Evolutionary conservation across 2,888 invertebrate genomes (phyloP).

Genomic region (Melieria omissa): DNA sequence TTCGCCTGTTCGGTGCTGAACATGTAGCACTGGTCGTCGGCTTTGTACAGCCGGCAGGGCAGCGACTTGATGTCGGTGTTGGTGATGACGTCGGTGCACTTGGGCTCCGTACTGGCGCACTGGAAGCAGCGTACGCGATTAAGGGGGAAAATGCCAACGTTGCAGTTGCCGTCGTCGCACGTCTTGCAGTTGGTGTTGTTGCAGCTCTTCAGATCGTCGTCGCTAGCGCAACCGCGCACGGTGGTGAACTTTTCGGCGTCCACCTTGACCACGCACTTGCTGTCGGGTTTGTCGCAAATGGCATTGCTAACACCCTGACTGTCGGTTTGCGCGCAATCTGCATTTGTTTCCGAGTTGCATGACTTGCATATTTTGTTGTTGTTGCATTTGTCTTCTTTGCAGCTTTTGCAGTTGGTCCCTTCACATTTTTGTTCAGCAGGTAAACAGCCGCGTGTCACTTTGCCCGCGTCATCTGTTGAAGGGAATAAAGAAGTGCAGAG

Average conservation of each 20-base stretch:
- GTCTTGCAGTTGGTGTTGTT: constrained; percentile 36
- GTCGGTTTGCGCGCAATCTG: constrained; percentile 47
- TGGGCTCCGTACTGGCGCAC: constrained; percentile 38
- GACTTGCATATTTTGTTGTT: constrained; percentile 48
- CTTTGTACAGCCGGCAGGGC: constrained; percentile 46
- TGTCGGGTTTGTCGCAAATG: constrained; percentile 44
- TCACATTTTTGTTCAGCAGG: not conserved
- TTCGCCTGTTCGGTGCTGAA: constrained; percentile 36
- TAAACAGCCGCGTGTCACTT: constrained; percentile 50
- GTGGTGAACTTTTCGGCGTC: constrained; percentile 42
- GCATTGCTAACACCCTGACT: constrained; percentile 25
- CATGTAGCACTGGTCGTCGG: constrained; percentile 49
- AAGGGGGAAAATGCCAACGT: constrained; percentile 47
- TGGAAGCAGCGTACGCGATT: constrained; percentile 49
- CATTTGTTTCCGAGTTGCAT: constrained; percentile 44
- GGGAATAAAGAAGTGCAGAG: no score
- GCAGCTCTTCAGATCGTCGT: constrained; percentile 21
- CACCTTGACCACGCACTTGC: constrained; percentile 47
- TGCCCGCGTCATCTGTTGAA: constrained; percentile 23
- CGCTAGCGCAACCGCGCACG: constrained; percentile 46
- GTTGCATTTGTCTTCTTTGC: constrained; percentile 44
- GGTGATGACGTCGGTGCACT: constrained; percentile 41
- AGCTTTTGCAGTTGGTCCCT: constrained; percentile 35
- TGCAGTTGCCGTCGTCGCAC: constrained; percentile 45
- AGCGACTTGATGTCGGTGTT: constrained; percentile 10